Evolutionary conservation across 2,797 vertebrate genomes (phyloP).

Genomic region (Melanotaenia parkinsoni): DNA sequence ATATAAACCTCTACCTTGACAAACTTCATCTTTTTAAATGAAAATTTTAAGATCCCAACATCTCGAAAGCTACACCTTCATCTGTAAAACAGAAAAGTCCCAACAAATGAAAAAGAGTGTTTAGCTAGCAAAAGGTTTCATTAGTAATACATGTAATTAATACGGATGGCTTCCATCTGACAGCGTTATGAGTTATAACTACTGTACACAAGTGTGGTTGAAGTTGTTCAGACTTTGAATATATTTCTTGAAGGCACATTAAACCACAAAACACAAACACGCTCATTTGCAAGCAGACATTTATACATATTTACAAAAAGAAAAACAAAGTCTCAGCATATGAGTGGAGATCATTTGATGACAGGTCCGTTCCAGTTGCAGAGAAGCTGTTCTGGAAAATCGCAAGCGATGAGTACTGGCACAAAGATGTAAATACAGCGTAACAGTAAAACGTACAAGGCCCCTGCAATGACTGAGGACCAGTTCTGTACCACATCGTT

Average conservation of each 20-base stretch:
- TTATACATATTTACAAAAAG: constrained; percentile 70
- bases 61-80: background rate
- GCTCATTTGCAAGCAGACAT: constrained; percentile 54
- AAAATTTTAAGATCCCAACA: background rate
- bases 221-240: constrained; percentile 7
- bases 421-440: constrained; percentile 57
- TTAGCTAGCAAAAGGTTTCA: constrained; percentile 2
- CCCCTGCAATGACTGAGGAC: constrained; percentile 42
- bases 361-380: constrained; percentile 49
- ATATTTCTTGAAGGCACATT: constrained; percentile 5
- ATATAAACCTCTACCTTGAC: no score
- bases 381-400: constrained; percentile 55
- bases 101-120: background rate
- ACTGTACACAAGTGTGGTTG: background rate
- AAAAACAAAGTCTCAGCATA: constrained; percentile 36
- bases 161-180: constrained; percentile 6
- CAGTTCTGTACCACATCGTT: constrained; percentile 37
- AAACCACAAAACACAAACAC: constrained; percentile 50
- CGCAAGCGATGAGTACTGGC: constrained; percentile 49
- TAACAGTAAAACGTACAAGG: constrained; percentile 48
- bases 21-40: background rate
- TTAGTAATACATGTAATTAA: background rate
- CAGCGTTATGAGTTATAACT: background rate
- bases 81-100: background rate
- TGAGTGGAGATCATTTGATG: constrained; percentile 31